Evolutionary conservation across 2,888 invertebrate genomes (phyloP).

Genomic region (Diabrotica balteata): DNA sequence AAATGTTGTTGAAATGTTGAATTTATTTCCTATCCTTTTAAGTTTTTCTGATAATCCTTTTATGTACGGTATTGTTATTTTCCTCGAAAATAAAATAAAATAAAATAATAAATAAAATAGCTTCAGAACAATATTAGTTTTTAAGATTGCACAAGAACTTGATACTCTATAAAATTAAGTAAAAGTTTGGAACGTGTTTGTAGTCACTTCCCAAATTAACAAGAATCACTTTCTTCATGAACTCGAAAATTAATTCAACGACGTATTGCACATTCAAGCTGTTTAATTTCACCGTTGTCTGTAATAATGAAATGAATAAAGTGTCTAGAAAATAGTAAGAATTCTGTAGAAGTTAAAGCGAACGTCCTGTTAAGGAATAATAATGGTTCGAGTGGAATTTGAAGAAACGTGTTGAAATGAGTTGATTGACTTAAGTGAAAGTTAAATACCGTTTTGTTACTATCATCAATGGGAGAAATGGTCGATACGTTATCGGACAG

Average conservation of each 20-base stretch:
- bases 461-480: not conserved
- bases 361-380: slow-evolving; percentile 16
- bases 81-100: too few species aligned
- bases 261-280: slow-evolving; percentile 6
- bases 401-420: slow-evolving; percentile 26
- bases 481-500: too few species aligned
- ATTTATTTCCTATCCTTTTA: too few species aligned
- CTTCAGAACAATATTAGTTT: too few species aligned
- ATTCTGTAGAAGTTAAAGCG: not conserved
- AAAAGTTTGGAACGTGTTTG: too few species aligned
- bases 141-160: too few species aligned
- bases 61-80: too few species aligned
- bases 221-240: slow-evolving; percentile 1
- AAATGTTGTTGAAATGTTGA: too few species aligned
- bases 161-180: too few species aligned
- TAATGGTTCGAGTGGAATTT: slow-evolving; percentile 15
- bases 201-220: slow-evolving; percentile 4
- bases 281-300: not conserved
- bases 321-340: not conserved
- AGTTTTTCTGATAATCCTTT: too few species aligned
- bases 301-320: slow-evolving; percentile 8
- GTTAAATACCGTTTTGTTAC: slow-evolving; percentile 21
- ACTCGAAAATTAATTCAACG: slow-evolving; percentile 1
- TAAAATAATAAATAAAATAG: too few species aligned
- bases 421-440: slow-evolving; percentile 36